These are phyloP conservation scores for Halyomorpha halys DNA, from an alignment of 1,140 invertebrate genomes.

Conservation along the genomic window DNA sequence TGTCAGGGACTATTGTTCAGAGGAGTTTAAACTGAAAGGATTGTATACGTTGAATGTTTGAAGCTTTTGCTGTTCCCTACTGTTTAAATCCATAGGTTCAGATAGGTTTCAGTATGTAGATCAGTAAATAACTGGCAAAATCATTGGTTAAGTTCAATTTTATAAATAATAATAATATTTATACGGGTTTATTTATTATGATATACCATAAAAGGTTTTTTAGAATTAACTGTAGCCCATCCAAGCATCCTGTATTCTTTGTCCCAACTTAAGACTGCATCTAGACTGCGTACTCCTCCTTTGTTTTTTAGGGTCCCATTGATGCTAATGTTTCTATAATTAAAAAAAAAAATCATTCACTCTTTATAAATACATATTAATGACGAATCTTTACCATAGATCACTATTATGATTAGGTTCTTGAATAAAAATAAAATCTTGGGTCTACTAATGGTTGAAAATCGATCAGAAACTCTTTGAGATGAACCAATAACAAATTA, in stretches of 20 bases:
- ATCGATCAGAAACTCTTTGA: no score
- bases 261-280: slow-evolving; percentile 29
- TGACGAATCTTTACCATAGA: not conserved
- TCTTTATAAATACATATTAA: not conserved
- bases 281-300: slow-evolving; percentile 25
- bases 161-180: not conserved
- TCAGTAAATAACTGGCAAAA: no score
- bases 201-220: slow-evolving; percentile 29
- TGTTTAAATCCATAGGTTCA: no score
- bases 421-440: no score
- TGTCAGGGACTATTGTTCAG: no score
- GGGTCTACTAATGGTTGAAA: no score
- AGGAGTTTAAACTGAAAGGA: no score
- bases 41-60: no score
- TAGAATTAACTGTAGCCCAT: slow-evolving; percentile 25
- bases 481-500: no score
- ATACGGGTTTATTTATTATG: not conserved
- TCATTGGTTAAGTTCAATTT: no score
- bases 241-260: slow-evolving; percentile 27
- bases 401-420: not conserved
- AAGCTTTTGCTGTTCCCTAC: no score
- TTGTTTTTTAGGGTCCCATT: slow-evolving; percentile 26
- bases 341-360: not conserved
- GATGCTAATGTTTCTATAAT: slow-evolving; percentile 29
- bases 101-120: no score